These are phyloP conservation scores for Acanthococcus lagerstroemiae DNA, from an alignment of 2,888 invertebrate genomes.

Conservation along the genomic window DNA sequence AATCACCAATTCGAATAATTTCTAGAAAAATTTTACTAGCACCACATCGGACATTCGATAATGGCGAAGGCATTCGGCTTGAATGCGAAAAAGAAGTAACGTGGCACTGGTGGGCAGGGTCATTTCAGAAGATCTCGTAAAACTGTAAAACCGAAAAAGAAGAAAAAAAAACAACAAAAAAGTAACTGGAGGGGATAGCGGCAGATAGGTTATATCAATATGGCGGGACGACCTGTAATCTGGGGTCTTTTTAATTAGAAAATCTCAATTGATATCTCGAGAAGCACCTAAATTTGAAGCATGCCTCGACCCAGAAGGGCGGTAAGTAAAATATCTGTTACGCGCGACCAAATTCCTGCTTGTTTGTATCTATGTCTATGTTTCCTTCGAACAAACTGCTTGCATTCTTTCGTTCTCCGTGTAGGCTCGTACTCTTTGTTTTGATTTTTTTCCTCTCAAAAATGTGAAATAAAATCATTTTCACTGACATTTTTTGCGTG, in stretches of 20 bases:
- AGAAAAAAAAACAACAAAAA: neutral
- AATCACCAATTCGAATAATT: too few relatives aligned
- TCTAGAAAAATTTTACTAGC: too few relatives aligned
- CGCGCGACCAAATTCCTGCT: too few relatives aligned
- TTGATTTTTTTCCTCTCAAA: constrained; percentile 5
- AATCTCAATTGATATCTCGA: neutral
- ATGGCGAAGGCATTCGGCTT: too few relatives aligned
- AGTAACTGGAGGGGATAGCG: constrained; percentile 2
- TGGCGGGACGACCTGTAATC: constrained; percentile 36
- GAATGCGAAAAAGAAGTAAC: too few relatives aligned
- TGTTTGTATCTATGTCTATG: neutral
- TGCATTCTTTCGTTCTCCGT: constrained; percentile 18
- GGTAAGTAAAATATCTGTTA: constrained; percentile 43
- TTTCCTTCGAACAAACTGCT: neutral
- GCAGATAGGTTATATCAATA: constrained; percentile 36
- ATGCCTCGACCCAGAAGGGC: constrained; percentile 44
- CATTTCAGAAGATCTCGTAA: too few relatives aligned
- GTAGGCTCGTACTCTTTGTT: constrained; percentile 25
- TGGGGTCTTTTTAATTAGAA: constrained; percentile 31
- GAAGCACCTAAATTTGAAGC: constrained; percentile 31
- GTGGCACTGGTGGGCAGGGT: too few relatives aligned
- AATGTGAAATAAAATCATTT: neutral
- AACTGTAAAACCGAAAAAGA: too few relatives aligned
- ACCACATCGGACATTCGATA: too few relatives aligned
- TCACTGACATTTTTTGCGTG: too few relatives aligned